A percentile compares a stretch with the other conserved stretches of the same genome.
These are phyloP conservation scores for Amblyornis subalaris DNA, from an alignment of 2,113 vertebrate genomes.

Conservation along the genomic window DNA sequence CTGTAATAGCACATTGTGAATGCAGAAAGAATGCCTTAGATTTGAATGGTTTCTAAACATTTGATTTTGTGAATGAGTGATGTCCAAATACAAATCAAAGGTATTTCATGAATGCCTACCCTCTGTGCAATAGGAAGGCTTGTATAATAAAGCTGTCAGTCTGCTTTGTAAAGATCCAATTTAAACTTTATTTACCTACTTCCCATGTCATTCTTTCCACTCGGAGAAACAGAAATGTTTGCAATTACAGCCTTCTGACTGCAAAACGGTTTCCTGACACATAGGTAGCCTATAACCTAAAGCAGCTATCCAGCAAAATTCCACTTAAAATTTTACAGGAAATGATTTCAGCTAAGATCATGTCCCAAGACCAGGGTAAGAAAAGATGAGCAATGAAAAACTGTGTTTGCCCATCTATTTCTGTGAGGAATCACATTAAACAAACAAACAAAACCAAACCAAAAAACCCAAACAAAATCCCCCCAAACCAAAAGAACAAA, in stretches of 20 bases:
- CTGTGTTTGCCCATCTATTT: neutral
- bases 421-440: neutral
- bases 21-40: neutral
- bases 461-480: neutral
- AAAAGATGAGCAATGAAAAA: neutral
- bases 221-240: neutral
- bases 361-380: neutral
- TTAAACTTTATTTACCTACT: neutral
- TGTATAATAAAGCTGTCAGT: neutral
- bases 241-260: neutral
- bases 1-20: neutral
- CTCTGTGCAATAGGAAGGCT: neutral
- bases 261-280: neutral
- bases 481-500: neutral
- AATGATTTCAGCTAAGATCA: neutral
- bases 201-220: neutral
- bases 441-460: neutral
- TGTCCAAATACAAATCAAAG: neutral
- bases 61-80: neutral
- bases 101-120: neutral
- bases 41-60: neutral
- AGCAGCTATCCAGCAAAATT: neutral
- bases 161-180: neutral
- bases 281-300: neutral
- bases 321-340: neutral